phyloP scores from a whole-genome alignment of 2,113 vertebrate species.

The Boleophthalmus pectinirostris region DNA sequence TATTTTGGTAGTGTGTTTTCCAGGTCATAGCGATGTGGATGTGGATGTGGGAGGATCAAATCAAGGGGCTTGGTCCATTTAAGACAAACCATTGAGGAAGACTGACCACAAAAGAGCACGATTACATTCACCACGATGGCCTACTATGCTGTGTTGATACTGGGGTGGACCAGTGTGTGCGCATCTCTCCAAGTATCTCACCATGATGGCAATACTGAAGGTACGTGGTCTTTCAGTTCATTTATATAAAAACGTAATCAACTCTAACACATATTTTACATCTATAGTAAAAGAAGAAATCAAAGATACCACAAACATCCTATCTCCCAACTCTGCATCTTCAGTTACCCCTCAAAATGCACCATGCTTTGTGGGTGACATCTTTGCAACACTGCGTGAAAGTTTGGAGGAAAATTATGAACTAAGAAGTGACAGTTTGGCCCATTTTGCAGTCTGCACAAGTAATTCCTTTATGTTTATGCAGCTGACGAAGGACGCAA shows the following conservation, averaged over 20 bases:
- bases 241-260: neutral
- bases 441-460: slow-evolving; percentile 69
- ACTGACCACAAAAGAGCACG: slow-evolving; percentile 22
- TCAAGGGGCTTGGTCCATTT: slow-evolving; percentile 27
- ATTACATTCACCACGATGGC: slow-evolving; percentile 16
- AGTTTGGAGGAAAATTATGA: slow-evolving; percentile 17
- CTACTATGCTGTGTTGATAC: slow-evolving; percentile 26
- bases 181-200: slow-evolving; percentile 15
- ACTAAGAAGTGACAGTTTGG: slow-evolving; percentile 22
- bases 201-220: slow-evolving; percentile 14
- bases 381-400: slow-evolving; percentile 50
- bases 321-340: neutral
- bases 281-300: slow-evolving; percentile 7
- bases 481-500: slow-evolving; percentile 21
- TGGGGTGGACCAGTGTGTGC: slow-evolving; percentile 36
- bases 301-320: neutral
- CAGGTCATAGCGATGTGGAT: slow-evolving; percentile 24
- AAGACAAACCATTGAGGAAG: slow-evolving; percentile 33
- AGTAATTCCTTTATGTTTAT: slow-evolving; percentile 17
- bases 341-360: neutral
- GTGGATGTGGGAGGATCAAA: slow-evolving; percentile 48
- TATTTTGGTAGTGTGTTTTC: slow-evolving; percentile 44
- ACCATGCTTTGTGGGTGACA: slow-evolving; percentile 46
- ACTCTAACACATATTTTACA: neutral
- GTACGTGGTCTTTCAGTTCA: neutral